Percentiles rank a stretch among this genome's conserved stretches.
phyloP scores from a whole-genome alignment of 2,888 invertebrate species.

The Pheosia gnoma region DNA sequence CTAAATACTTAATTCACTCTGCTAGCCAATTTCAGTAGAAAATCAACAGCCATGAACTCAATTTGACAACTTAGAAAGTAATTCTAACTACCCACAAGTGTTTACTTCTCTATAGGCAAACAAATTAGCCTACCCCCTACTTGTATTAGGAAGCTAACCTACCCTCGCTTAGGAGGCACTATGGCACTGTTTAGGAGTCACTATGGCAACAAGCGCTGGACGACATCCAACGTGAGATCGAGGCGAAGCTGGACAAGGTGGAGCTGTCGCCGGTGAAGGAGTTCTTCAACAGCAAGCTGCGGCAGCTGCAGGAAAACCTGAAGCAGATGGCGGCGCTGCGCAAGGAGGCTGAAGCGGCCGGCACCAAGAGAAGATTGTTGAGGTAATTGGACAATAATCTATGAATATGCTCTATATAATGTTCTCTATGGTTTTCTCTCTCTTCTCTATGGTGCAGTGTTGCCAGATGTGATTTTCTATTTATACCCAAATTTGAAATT shows the following conservation, averaged over 20 bases:
- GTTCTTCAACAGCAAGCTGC: constrained; percentile 85
- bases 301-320: constrained; percentile 85
- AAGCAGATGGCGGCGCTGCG: constrained; percentile 84
- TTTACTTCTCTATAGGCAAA: too few relatives aligned
- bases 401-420: too few relatives aligned
- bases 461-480: too few relatives aligned
- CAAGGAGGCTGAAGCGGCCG: constrained; percentile 88
- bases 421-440: too few relatives aligned
- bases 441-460: too few relatives aligned
- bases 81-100: too few relatives aligned
- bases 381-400: constrained; percentile 59
- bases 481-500: too few relatives aligned
- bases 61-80: too few relatives aligned
- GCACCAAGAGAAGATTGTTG: constrained; percentile 86
- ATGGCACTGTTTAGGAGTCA: constrained; percentile 85
- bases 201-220: constrained; percentile 87
- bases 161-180: constrained; percentile 77
- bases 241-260: constrained; percentile 86
- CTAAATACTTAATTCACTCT: too few relatives aligned
- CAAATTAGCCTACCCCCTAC: too few relatives aligned
- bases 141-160: neutral
- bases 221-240: constrained; percentile 87
- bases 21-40: too few relatives aligned
- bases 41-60: too few relatives aligned
- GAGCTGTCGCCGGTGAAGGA: constrained; percentile 86